Base-by-base conservation (phyloP, 2,888 invertebrate species). In the Meghimatium bilineatum region DNA sequence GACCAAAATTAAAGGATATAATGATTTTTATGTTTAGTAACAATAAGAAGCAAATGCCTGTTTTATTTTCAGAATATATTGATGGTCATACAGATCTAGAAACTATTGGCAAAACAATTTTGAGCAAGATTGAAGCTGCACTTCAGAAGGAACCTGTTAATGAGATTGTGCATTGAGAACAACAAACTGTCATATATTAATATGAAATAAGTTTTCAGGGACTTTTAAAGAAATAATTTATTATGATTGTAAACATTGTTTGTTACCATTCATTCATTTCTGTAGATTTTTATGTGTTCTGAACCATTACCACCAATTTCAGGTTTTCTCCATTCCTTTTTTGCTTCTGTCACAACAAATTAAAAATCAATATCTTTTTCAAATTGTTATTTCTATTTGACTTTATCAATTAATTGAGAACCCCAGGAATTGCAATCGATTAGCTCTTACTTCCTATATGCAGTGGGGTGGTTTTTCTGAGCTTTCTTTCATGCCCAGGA, bases 11-110 rank as follows among this genome's bases (percentile, higher is more conserved):
- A n/a, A n/a, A n/a, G n/a, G n/a, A n/a, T n/a, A n/a, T n/a, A n/a
- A n/a, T n/a, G n/a, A n/a, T n/a, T 3, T 63, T 26, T n/a, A 17
- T 66, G 32, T 32, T 66, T 66, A 32, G 32, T 66, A 66, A 66
- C 32, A 66, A 29, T 66, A 17, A 66, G 32, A 12, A 66, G 3
- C 17, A 5, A 1, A 8, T 66, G 66, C 3, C 14, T 66, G 32
- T 36, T 69, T 69, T 56, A 77, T n/a, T 78, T 78, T 60, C 78
- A 78, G 78, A 78, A 36, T 78, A 69, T 63, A 56, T 83, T n/a
- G 77, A 79, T 72, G 78, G 72, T 14, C 29, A 14, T 29, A 29
- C 26, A 66, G 67, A 80, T 85, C 38, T 66, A 32, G 71, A 81
- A 26, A 38, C 44, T 29, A 12, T 85, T 77, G 36, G 36, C 20